Conservation (phyloP, 2,888 invertebrate species). For the Drosophila rellima region DNA sequence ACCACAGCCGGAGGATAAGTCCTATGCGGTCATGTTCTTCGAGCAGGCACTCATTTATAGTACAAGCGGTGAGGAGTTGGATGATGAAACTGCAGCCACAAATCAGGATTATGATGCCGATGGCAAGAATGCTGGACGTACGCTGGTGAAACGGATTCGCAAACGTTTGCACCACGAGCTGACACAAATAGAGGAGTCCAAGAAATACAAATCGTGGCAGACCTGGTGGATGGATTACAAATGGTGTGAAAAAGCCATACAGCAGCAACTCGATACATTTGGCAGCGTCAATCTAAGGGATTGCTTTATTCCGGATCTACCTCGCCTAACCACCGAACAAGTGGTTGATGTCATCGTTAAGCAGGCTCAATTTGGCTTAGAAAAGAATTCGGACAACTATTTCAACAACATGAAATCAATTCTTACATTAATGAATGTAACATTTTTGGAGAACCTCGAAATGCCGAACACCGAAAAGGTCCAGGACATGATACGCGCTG, state of each 20-base stretch:
- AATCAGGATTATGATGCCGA: constrained; percentile 38
- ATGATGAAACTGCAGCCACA: constrained; percentile 38
- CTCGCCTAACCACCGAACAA: constrained; percentile 58
- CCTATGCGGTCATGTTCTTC: constrained; percentile 68
- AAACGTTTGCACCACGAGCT: constrained; percentile 62
- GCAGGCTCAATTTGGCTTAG: constrained; percentile 58
- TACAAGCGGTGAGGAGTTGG: constrained; percentile 57
- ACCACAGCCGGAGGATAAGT: constrained; percentile 64
- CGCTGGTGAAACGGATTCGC: constrained; percentile 50
- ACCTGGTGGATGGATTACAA: constrained; percentile 71
- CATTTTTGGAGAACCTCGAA: constrained; percentile 61
- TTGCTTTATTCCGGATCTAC: constrained; percentile 66
- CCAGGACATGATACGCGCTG: constrained; percentile 62
- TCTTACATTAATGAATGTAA: constrained; percentile 64
- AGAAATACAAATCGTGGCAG: constrained; percentile 56
- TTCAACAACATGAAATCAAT: constrained; percentile 66
- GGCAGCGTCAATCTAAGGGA: constrained; percentile 58
- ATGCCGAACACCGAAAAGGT: constrained; percentile 49
- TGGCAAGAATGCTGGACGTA: constrained; percentile 58
- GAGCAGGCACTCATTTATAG: constrained; percentile 61
- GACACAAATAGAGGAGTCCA: constrained; percentile 40
- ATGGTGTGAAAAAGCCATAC: constrained; percentile 54
- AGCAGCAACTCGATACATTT: constrained; percentile 41
- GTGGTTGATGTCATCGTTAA: constrained; percentile 60
- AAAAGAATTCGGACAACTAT: constrained; percentile 66